Base-by-base conservation (phyloP, 2,797 vertebrate genomes). In the Helicolenus hilgendorfi region DNA sequence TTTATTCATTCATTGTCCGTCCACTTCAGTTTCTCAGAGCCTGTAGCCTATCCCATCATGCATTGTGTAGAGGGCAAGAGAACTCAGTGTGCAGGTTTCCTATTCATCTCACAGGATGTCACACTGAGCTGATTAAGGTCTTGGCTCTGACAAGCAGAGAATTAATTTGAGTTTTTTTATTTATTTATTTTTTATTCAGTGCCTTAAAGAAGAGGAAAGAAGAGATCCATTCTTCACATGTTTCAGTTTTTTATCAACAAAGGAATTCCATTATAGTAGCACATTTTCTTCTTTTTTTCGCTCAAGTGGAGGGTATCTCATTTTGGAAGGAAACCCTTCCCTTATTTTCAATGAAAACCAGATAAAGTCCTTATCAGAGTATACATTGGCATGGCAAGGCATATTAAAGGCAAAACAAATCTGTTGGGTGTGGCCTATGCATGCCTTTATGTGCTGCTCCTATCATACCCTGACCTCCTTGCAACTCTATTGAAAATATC, bases 251-350 rank as follows among this genome's bases (percentile, higher is more conserved):
- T 65, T 74, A 60, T 60, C 11, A 62, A 62, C 20, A 60, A 56
- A 29, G 11, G 14, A 77, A 35, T 73, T 27, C 3, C 8, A 1
- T 72, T 67, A 9, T 36, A n/a, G 31, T 31, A 26, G n/a, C 45
- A 38, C 60, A 49, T 60, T 83, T 22, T 68, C 1, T 35, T 27
- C 67, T 71, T 29, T 83, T 72, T 72, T 22, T 20, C 24, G 2
- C 8, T 77, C 1, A 2, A 65, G n/a, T 22, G n/a, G 24, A 56
- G 29, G 26, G n/a, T 76, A 64, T 85, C 31, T 73, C 14, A 56
- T 55, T 68, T 69, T 24, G 58, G 27, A 71, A 79, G 72, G 58
- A 83, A 82, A 77, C 69, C 38, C 36, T 81, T 77, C 69, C 64
- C 53, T 69, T 62, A 77, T 53, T 85, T 74, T 68, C 11, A 74